Evolutionary conservation across 2,113 vertebrate species (phyloP).

Genomic region (Mellivora capensis): DNA sequence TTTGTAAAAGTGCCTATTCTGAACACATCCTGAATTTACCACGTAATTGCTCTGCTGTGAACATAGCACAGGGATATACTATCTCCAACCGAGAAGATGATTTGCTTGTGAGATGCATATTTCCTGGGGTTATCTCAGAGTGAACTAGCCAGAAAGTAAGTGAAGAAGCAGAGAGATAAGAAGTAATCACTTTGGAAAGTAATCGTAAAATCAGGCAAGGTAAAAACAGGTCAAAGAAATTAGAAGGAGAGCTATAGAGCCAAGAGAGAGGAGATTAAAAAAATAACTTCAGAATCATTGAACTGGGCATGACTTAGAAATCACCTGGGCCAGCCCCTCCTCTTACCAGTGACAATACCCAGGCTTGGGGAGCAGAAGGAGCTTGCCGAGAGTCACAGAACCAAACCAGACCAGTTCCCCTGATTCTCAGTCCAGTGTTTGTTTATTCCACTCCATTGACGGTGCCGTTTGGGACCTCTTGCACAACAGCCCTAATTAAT

Average conservation of each 20-base stretch:
- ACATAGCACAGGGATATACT: not conserved
- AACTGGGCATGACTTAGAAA: not conserved
- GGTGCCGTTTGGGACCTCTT: not conserved
- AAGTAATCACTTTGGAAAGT: not conserved
- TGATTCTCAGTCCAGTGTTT: not conserved
- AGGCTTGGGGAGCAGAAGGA: not conserved
- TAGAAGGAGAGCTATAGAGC: not conserved
- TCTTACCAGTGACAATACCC: not conserved
- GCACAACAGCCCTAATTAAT: not conserved
- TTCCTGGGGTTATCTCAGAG: not conserved
- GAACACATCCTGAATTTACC: not conserved
- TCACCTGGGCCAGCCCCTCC: not conserved
- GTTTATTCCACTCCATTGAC: not conserved
- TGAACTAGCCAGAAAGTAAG: not conserved
- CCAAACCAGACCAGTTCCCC: not conserved
- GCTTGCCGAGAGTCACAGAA: not conserved
- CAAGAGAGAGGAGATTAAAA: not conserved
- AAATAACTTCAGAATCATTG: not conserved
- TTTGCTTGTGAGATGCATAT: not conserved
- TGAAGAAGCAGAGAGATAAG: constrained; percentile 9
- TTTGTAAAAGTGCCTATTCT: not conserved
- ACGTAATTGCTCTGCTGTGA: not conserved
- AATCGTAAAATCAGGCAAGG: not conserved
- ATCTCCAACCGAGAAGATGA: not conserved
- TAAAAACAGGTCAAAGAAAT: not conserved